These are phyloP conservation scores for Zalophus californianus DNA, from an alignment of 2,797 vertebrate genomes.

Conservation along the genomic window DNA sequence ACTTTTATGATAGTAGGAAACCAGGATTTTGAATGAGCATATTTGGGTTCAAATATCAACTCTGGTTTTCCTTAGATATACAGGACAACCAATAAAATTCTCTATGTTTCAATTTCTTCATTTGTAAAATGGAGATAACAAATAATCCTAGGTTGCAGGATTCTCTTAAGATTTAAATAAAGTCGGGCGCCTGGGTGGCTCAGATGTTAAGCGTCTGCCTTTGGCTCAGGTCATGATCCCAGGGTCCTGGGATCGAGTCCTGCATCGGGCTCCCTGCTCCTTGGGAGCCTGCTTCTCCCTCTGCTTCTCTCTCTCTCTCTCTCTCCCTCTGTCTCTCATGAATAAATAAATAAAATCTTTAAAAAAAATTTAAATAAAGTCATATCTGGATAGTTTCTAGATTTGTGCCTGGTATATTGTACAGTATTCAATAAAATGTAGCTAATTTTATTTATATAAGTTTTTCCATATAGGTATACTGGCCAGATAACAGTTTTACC, in stretches of 20 bases:
- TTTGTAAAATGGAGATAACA: background rate
- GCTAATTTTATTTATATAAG: background rate
- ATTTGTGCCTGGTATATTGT: background rate
- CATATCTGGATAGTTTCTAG: background rate
- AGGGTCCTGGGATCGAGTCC: too few species aligned
- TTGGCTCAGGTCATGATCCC: too few species aligned
- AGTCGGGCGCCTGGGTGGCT: too few species aligned
- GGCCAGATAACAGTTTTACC: background rate
- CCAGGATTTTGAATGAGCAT: background rate
- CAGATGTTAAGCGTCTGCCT: too few species aligned
- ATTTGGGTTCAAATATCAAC: background rate
- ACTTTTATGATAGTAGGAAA: background rate
- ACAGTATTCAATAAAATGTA: background rate
- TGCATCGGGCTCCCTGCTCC: too few species aligned
- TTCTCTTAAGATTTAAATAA: slow-evolving; percentile 9
- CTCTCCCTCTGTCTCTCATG: too few species aligned
- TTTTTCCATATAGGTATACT: background rate
- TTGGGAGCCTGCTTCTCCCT: too few species aligned
- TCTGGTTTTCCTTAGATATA: background rate
- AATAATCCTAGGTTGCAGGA: background rate
- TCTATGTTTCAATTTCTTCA: background rate
- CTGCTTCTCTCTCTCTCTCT: too few species aligned
- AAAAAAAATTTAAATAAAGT: background rate
- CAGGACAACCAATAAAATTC: background rate
- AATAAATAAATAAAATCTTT: too few species aligned